Evolutionary conservation across 2,888 invertebrate genomes (phyloP).

Genomic region (Dryobota labecula): DNA sequence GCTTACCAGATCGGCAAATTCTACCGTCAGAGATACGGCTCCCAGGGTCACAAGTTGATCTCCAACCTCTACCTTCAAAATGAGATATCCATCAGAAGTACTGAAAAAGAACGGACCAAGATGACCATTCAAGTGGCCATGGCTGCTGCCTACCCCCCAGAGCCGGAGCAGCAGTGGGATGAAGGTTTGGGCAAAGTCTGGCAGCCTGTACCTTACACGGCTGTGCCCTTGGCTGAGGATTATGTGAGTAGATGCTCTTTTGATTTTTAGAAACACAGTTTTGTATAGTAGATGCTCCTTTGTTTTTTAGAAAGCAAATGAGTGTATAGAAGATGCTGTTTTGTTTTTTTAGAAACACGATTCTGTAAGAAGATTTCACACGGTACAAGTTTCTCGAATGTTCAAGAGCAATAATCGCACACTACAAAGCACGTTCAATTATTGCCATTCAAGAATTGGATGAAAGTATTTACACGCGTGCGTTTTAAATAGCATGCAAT

Average conservation of each 20-base stretch:
- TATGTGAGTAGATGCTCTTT: slow-evolving; percentile 77
- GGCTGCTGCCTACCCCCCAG: slow-evolving; percentile 84
- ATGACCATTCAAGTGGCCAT: slow-evolving; percentile 85
- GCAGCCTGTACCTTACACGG: slow-evolving; percentile 85
- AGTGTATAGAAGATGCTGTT: not conserved
- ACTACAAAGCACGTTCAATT: too few species aligned
- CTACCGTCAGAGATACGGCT: slow-evolving; percentile 79
- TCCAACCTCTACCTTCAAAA: slow-evolving; percentile 79
- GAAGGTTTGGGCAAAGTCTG: slow-evolving; percentile 82
- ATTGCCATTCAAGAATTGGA: too few species aligned
- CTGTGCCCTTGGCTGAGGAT: slow-evolving; percentile 81
- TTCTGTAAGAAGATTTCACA: too few species aligned
- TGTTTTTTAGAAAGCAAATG: too few species aligned
- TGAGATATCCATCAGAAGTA: slow-evolving; percentile 81
- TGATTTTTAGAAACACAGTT: not conserved
- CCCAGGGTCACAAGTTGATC: slow-evolving; percentile 73
- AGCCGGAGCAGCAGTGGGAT: slow-evolving; percentile 84
- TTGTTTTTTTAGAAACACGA: not conserved
- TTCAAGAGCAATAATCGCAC: too few species aligned
- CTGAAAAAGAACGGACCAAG: slow-evolving; percentile 86
- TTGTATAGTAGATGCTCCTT: not conserved
- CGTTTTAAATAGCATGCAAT: too few species aligned
- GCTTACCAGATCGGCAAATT: slow-evolving; percentile 83
- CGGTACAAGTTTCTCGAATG: too few species aligned
- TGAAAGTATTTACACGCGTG: too few species aligned